phyloP scores from a whole-genome alignment of 2,888 invertebrate genomes.

The Brachypterus glaber region DNA sequence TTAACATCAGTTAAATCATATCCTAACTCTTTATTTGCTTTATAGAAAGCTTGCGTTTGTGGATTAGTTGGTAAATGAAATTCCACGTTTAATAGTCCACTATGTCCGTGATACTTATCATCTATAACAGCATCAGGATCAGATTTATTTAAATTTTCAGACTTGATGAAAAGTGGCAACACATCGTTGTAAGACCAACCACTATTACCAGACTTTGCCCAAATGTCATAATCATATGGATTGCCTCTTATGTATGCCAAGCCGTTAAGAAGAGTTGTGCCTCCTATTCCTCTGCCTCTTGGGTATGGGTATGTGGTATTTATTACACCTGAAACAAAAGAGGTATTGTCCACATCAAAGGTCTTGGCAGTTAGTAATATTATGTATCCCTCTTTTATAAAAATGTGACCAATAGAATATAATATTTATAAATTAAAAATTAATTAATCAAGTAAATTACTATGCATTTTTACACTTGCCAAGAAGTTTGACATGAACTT shows the following conservation, averaged over 20 bases:
- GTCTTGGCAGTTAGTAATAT: too few species aligned
- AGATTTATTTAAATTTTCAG: conserved; percentile 8
- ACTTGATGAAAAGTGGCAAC: conserved; percentile 41
- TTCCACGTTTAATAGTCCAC: neutral
- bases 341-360: too few species aligned
- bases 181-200: conserved; percentile 49
- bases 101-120: neutral
- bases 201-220: conserved; percentile 34
- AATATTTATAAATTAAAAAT: too few species aligned
- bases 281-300: conserved; percentile 45
- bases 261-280: conserved; percentile 42
- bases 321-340: conserved; percentile 25
- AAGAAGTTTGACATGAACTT: too few species aligned
- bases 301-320: conserved; percentile 33
- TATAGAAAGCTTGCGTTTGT: neutral
- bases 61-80: neutral
- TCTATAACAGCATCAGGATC: neutral
- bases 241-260: conserved; percentile 44
- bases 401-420: too few species aligned
- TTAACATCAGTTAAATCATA: conserved; percentile 60
- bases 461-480: too few species aligned
- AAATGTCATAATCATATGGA: conserved; percentile 40
- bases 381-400: too few species aligned
- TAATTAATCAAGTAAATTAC: too few species aligned
- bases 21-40: conserved; percentile 53